Conservation (phyloP, 2,797 vertebrate species). For the Percopsis omiscomaycus region DNA sequence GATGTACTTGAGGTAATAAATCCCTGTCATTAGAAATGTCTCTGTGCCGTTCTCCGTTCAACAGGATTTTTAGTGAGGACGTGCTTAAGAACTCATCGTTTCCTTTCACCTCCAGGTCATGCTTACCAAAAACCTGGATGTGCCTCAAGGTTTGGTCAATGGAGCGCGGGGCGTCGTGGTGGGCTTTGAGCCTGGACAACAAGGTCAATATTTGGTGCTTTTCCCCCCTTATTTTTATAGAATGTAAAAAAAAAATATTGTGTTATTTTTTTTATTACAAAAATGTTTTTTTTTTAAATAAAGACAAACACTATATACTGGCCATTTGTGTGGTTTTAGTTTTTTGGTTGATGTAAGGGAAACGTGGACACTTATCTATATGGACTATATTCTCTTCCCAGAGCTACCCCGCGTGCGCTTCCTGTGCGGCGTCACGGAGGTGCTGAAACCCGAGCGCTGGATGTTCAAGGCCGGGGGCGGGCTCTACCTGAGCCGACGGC, state of each 20-base stretch:
- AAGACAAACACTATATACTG: no score
- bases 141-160: slow-evolving; percentile 90
- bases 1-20: background rate
- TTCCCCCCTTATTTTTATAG: background rate
- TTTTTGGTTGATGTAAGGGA: no score
- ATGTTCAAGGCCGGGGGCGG: slow-evolving; percentile 84
- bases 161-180: slow-evolving; percentile 91
- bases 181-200: slow-evolving; percentile 84
- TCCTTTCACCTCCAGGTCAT: slow-evolving; percentile 83
- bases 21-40: background rate
- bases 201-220: slow-evolving; percentile 69
- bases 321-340: no score
- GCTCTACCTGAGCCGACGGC: slow-evolving; percentile 84
- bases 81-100: background rate
- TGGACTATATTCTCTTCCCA: slow-evolving; percentile 42
- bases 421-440: slow-evolving; percentile 85
- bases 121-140: slow-evolving; percentile 93
- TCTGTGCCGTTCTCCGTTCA: fast-evolving
- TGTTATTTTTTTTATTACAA: no score
- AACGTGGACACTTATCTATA: no score
- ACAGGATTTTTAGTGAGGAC: background rate
- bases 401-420: slow-evolving; percentile 89
- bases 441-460: slow-evolving; percentile 87
- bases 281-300: no score
- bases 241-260: background rate